Percentiles rank a stretch among this genome's conserved stretches.
These are phyloP conservation scores for Spongia lamella DNA, from an alignment of 37 sponge, comb jelly and placozoan species.

Conservation along the genomic window DNA sequence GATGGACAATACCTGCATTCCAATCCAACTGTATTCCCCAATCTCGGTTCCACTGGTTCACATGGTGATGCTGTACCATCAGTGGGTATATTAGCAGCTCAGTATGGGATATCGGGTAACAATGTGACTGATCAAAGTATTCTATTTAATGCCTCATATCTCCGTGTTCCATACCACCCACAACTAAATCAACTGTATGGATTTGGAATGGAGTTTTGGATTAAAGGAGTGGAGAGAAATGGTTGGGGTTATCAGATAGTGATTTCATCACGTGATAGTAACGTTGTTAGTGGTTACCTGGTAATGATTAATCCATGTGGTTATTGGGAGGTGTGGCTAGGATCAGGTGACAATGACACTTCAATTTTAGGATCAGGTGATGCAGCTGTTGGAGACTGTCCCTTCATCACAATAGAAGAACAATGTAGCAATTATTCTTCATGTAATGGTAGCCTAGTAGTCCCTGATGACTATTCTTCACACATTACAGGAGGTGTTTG, in stretches of 20 bases:
- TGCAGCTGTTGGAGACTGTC: neutral
- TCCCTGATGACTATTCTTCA: neutral
- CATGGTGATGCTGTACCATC: conserved; percentile 12
- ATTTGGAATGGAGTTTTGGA: conserved; percentile 71
- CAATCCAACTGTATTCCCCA: conserved; percentile 8
- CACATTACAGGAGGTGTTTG: conserved; percentile 54
- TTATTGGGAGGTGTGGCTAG: conserved; percentile 74
- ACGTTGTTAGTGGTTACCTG: conserved; percentile 44
- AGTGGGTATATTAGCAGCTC: neutral
- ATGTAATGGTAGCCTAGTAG: conserved; percentile 20
- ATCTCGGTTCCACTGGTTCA: conserved; percentile 20
- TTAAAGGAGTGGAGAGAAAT: neutral
- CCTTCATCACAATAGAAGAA: neutral
- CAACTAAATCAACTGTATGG: conserved; percentile 12
- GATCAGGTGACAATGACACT: conserved; percentile 12
- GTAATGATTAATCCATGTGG: conserved; percentile 73
- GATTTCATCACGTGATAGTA: neutral
- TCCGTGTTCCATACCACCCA: conserved; percentile 27
- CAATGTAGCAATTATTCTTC: conserved; percentile 15
- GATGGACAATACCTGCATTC: conserved; percentile 15
- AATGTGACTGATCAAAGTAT: conserved; percentile 43
- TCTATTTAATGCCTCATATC: conserved; percentile 23
- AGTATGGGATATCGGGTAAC: conserved; percentile 64
- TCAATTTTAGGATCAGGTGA: neutral
- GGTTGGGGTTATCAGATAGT: conserved; percentile 1